A percentile compares a stretch with the other conserved stretches of the same genome.
phyloP scores from a whole-genome alignment of 2,888 invertebrate genomes.

The Unio pictorum region DNA sequence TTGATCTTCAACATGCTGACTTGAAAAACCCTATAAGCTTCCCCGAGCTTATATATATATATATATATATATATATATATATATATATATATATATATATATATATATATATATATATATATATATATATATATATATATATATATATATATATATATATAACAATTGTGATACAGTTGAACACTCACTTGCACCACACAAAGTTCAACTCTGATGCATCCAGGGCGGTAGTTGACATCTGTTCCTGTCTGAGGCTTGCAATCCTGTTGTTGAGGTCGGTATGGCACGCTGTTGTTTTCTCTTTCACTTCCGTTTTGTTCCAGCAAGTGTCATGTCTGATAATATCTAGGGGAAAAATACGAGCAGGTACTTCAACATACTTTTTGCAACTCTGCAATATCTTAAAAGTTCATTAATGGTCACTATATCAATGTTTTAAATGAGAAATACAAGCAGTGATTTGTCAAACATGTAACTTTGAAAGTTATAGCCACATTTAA shows the following conservation, averaged over 20 bases:
- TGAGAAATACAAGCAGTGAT: neutral
- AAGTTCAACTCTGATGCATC: neutral
- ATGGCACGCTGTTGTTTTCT: conserved; percentile 19
- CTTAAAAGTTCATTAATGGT: neutral
- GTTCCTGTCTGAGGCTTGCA: neutral
- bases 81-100: conserved; percentile 11
- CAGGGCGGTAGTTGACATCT: neutral
- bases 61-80: conserved; percentile 11
- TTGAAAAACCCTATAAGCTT: no score
- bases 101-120: conserved; percentile 7
- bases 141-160: neutral
- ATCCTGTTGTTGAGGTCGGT: conserved; percentile 15
- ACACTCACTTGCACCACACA: neutral
- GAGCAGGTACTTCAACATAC: neutral
- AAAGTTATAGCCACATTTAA: no score
- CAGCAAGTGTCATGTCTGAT: conserved; percentile 22
- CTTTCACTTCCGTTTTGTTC: conserved; percentile 19
- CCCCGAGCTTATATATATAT: conserved; percentile 2
- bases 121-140: neutral
- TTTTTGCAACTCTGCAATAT: neutral
- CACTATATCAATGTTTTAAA: neutral
- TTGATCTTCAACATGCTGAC: no score
- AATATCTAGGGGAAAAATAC: conserved; percentile 17
- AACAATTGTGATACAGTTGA: neutral
- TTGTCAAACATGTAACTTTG: no score